phyloP scores from a whole-genome alignment of 2,888 invertebrate genomes.

The Abrostola tripartita region DNA sequence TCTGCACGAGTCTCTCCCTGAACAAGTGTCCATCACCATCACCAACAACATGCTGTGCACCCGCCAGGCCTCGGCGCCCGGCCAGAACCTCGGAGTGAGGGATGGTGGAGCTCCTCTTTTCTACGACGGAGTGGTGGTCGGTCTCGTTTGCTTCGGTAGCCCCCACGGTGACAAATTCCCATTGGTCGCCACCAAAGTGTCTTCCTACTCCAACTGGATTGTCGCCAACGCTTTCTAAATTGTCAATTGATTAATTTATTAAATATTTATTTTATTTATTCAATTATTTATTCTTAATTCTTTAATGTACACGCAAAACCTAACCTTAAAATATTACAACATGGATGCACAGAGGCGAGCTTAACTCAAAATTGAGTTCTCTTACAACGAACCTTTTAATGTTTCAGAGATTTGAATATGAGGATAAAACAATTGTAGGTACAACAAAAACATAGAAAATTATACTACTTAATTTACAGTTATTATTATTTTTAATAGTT shows the following conservation, averaged over 20 bases:
- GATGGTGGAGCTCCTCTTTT: conserved; percentile 81
- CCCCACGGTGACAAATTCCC: conserved; percentile 15
- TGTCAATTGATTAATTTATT: not conserved
- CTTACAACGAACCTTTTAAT: too few species aligned
- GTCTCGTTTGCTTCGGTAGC: conserved; percentile 44
- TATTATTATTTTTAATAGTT: too few species aligned
- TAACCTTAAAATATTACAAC: not conserved
- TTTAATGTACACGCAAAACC: not conserved
- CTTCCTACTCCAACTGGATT: conserved; percentile 37
- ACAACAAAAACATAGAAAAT: too few species aligned
- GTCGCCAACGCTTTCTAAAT: conserved; percentile 11
- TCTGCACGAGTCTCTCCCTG: not conserved
- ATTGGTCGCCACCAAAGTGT: conserved; percentile 26
- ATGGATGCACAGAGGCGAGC: not conserved
- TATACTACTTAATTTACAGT: too few species aligned
- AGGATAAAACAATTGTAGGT: too few species aligned
- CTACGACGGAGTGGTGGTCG: conserved; percentile 69
- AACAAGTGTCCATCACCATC: conserved; percentile 40
- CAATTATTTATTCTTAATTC: not conserved
- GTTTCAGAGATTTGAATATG: too few species aligned
- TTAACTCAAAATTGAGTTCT: too few species aligned
- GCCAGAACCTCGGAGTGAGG: conserved; percentile 59
- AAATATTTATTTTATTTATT: conserved; percentile 7
- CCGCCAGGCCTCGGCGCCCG: conserved; percentile 51
- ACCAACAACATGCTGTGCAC: conserved; percentile 71